phyloP scores from a whole-genome alignment of 2,888 invertebrate genomes.

The Tenodera sinensis region DNA sequence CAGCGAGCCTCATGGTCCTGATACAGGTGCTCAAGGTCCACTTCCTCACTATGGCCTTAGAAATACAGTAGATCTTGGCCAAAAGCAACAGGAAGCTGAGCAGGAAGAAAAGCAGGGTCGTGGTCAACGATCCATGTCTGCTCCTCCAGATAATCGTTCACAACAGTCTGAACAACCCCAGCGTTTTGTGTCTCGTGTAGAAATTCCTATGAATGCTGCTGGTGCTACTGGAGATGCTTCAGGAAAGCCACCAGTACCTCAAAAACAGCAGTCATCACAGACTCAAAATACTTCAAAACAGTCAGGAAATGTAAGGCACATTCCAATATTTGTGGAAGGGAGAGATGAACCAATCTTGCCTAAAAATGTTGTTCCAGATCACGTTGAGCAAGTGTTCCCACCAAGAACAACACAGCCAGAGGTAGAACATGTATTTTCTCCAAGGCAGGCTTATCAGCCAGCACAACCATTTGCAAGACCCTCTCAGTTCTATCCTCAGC shows the following conservation, averaged over 20 bases:
- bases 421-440: conserved; percentile 8
- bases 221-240: background rate
- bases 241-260: conserved; percentile 30
- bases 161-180: conserved; percentile 38
- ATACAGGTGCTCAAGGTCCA: conserved; percentile 33
- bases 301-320: conserved; percentile 65
- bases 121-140: conserved; percentile 72
- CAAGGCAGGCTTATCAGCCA: conserved; percentile 25
- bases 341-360: conserved; percentile 75
- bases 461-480: conserved; percentile 32
- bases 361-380: conserved; percentile 46
- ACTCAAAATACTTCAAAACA: conserved; percentile 30
- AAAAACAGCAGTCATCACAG: conserved; percentile 22
- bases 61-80: conserved; percentile 75
- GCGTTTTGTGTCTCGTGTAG: conserved; percentile 38
- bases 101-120: conserved; percentile 53
- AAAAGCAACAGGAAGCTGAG: conserved; percentile 31
- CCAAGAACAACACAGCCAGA: conserved; percentile 23
- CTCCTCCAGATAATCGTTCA: conserved; percentile 57
- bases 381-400: conserved; percentile 19
- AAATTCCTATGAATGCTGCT: conserved; percentile 37
- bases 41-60: conserved; percentile 66
- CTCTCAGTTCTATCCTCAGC: conserved; percentile 30
- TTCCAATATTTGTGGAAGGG: conserved; percentile 86
- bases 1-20: conserved; percentile 49